Conservation (phyloP, 2,888 invertebrate genomes). For the Vanessa cardui region DNA sequence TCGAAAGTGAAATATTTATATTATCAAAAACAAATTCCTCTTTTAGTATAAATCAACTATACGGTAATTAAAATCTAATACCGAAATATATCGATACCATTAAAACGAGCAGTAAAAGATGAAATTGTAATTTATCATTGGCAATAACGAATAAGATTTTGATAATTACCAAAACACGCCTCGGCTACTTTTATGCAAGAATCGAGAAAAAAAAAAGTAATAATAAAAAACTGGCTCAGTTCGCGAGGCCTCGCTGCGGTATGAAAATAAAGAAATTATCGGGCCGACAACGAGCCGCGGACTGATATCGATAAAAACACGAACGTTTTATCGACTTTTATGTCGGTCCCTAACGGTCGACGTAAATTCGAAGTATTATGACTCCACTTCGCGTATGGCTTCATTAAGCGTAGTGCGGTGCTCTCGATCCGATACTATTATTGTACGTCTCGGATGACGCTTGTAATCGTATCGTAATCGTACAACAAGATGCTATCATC, state of each 20-base stretch:
- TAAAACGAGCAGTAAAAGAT: constrained; percentile 36
- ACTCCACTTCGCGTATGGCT: constrained; percentile 58
- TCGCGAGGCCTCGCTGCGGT: constrained; percentile 44
- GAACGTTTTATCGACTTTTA: constrained; percentile 63
- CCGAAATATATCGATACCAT: constrained; percentile 39
- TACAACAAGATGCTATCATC: constrained; percentile 50
- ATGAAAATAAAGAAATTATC: constrained; percentile 75
- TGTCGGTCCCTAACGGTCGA: constrained; percentile 60
- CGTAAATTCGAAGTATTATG: constrained; percentile 69
- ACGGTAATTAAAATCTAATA: constrained; percentile 31
- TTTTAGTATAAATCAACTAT: constrained; percentile 19
- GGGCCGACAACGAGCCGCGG: constrained; percentile 60
- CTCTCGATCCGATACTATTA: constrained; percentile 18
- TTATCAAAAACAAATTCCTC: constrained; percentile 10
- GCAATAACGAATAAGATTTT: constrained; percentile 48
- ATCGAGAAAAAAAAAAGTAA: constrained; percentile 44
- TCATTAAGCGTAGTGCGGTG: constrained; percentile 54
- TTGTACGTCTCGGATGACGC: constrained; percentile 52
- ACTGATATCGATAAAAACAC: constrained; percentile 28
- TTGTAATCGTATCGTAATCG: constrained; percentile 47
- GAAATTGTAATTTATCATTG: constrained; percentile 44
- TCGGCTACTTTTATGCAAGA: constrained; percentile 48
- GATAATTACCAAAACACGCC: constrained; percentile 51
- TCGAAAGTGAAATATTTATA: background rate
- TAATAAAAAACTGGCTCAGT: constrained; percentile 52